Conservation (phyloP, 2,113 vertebrate species). For the Elachura formosa region DNA sequence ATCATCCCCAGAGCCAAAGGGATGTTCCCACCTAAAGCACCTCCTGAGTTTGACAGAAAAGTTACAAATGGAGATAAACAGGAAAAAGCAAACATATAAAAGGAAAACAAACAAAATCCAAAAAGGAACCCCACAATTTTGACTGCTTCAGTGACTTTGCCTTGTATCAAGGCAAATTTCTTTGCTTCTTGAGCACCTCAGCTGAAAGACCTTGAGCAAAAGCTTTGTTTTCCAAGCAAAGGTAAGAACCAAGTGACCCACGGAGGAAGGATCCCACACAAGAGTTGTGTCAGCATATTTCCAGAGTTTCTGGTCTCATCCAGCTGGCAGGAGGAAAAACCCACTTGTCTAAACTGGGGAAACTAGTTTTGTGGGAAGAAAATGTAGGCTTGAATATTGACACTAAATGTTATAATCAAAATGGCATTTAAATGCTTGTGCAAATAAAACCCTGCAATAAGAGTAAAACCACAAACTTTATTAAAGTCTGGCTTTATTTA, state of each 20-base stretch:
- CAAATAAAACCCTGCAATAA: conserved; percentile 71
- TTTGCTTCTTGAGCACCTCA: background rate
- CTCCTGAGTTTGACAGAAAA: background rate
- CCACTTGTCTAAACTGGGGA: conserved; percentile 54
- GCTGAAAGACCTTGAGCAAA: background rate
- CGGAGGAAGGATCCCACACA: background rate
- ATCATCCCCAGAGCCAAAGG: background rate
- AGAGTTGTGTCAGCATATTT: conserved; percentile 29
- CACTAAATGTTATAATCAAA: conserved; percentile 72
- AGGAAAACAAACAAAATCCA: background rate
- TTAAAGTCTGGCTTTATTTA: conserved; percentile 75
- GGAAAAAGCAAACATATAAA: background rate
- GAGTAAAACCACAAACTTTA: conserved; percentile 71
- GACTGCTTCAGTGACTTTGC: background rate
- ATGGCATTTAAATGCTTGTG: conserved; percentile 73
- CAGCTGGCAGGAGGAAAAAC: conserved; percentile 58
- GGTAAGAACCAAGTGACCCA: background rate
- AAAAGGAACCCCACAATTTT: background rate
- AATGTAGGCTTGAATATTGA: conserved; percentile 68
- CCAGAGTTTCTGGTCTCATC: conserved; percentile 24
- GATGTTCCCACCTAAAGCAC: background rate
- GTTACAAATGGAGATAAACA: background rate
- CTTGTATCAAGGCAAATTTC: background rate
- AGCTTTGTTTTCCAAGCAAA: background rate
- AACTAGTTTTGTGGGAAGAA: conserved; percentile 68